These are phyloP conservation scores for Microchrysa polita DNA, from an alignment of 2,888 invertebrate genomes.

Conservation along the genomic window DNA sequence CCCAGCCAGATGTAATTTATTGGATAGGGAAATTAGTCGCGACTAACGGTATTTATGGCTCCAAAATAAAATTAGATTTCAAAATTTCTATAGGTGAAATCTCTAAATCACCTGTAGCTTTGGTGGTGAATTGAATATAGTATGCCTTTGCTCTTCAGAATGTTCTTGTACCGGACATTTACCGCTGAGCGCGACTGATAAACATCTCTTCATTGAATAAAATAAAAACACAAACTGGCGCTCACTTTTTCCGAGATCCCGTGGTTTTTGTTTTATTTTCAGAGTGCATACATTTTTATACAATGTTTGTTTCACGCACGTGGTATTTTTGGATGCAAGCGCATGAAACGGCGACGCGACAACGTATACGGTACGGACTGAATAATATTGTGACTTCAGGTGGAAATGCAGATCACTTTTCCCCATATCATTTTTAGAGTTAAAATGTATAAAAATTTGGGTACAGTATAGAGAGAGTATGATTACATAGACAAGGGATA, in stretches of 20 bases:
- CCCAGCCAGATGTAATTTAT: background rate
- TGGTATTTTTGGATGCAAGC: conserved; percentile 18
- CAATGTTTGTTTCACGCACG: too few relatives aligned
- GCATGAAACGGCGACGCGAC: background rate
- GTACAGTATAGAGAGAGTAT: too few relatives aligned
- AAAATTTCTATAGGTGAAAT: conserved; percentile 26
- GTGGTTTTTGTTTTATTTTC: conserved; percentile 17
- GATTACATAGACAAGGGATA: too few relatives aligned
- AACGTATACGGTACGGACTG: too few relatives aligned
- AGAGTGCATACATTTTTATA: background rate
- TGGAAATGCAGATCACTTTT: too few relatives aligned
- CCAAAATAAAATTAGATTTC: conserved; percentile 10
- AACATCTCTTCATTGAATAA: conserved; percentile 38
- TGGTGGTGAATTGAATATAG: conserved; percentile 6
- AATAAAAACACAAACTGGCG: conserved; percentile 27
- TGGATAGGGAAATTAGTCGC: conserved; percentile 23
- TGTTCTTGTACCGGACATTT: conserved; percentile 23
- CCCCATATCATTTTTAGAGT: too few relatives aligned
- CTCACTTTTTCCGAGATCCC: conserved; percentile 13
- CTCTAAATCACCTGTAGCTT: conserved; percentile 42
- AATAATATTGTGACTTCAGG: too few relatives aligned
- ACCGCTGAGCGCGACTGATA: conserved; percentile 35
- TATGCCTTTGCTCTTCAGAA: background rate
- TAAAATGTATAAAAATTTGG: too few relatives aligned
- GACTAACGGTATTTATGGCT: conserved; percentile 49